Base-by-base conservation (phyloP, 2,888 invertebrate genomes). In the Drosophila planitibia region DNA sequence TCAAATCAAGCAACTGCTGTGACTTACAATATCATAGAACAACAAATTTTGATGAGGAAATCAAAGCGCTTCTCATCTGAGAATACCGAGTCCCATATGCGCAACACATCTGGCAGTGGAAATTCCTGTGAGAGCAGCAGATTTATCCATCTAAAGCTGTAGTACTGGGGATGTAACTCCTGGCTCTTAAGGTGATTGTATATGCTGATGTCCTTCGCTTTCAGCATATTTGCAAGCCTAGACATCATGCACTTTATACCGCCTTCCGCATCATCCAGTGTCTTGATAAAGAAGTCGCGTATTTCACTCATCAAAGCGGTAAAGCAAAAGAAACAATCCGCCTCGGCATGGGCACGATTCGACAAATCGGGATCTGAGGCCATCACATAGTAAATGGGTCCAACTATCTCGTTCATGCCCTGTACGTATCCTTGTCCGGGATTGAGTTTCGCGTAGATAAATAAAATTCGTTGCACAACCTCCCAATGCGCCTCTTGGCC, bases 321-420 rank as follows among this genome's bases (percentile, higher is more conserved):
- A 93, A 99, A 99, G 92, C 99, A 98, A 94, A 98, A 99, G 94
- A 99, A 99, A 74, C 98, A 97, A 92, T 99, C 99, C 0, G 99
- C 97, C 93, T 99, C 99, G 0, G 99, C 99, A 93, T 97, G 95
- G 91, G 96, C 98, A 94, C 97, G 95, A 94, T 96, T 97, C 60
- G 96, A 95, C 35, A 94, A 93, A 92, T 98, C 96, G 0, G 97
- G 95, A 94, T 99, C 98, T 30, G 96, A 97, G 10, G 99, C 99
- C 93, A 99, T 98, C 0, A 98, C 97, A 93, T 99, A 98, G 94
- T 99, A 99, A 90, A 99, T 98, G 10, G 99, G 99, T 0, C 99
- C 99, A 53, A 99, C 96, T 86, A 99, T 98, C 94, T 99, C 99
- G 94, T 99, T 99, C 99, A 99, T 99, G 63, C 99, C 99, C 94